A percentile compares a stretch with the other conserved stretches of the same genome.
These are phyloP conservation scores for Parnassius apollo DNA, from an alignment of 2,888 invertebrate genomes.

Conservation along the genomic window DNA sequence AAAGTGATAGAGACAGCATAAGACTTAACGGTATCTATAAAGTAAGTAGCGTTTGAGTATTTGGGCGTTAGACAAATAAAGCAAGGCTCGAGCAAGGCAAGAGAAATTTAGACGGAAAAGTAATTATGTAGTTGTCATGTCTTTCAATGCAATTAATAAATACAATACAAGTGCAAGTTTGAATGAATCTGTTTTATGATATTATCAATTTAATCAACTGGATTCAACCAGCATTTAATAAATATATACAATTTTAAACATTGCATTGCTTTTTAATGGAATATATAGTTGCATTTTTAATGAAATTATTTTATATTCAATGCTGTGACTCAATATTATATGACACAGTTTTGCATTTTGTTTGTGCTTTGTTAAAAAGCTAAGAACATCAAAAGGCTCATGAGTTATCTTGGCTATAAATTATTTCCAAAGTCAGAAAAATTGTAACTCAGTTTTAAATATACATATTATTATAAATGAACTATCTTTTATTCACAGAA, in stretches of 20 bases:
- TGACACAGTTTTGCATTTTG: slow-evolving; percentile 60
- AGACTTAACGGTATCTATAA: too few relatives aligned
- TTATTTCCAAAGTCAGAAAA: slow-evolving; percentile 67
- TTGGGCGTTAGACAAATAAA: slow-evolving; percentile 5
- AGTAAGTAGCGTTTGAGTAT: too few relatives aligned
- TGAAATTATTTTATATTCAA: slow-evolving; percentile 73
- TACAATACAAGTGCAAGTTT: slow-evolving; percentile 59
- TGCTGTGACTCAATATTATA: slow-evolving; percentile 73
- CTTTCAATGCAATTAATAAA: slow-evolving; percentile 20
- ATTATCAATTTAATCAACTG: slow-evolving; percentile 53
- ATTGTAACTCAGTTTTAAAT: slow-evolving; percentile 80
- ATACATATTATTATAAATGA: slow-evolving; percentile 39
- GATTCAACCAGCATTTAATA: slow-evolving; percentile 74
- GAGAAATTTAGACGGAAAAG: slow-evolving; percentile 4
- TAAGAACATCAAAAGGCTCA: slow-evolving; percentile 49
- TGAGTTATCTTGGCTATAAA: slow-evolving; percentile 62
- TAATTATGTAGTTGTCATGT: slow-evolving; percentile 11
- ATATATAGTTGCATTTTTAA: slow-evolving; percentile 76
- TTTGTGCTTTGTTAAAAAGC: slow-evolving; percentile 62
- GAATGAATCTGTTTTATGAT: slow-evolving; percentile 53
- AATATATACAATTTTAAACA: slow-evolving; percentile 72
- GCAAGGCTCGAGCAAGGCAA: background rate
- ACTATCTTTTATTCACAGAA: too few relatives aligned
- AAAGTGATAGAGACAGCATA: too few relatives aligned
- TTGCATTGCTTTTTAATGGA: slow-evolving; percentile 75